These are phyloP conservation scores for Neostethus bicornis DNA, from an alignment of 2,797 vertebrate species.

Conservation along the genomic window DNA sequence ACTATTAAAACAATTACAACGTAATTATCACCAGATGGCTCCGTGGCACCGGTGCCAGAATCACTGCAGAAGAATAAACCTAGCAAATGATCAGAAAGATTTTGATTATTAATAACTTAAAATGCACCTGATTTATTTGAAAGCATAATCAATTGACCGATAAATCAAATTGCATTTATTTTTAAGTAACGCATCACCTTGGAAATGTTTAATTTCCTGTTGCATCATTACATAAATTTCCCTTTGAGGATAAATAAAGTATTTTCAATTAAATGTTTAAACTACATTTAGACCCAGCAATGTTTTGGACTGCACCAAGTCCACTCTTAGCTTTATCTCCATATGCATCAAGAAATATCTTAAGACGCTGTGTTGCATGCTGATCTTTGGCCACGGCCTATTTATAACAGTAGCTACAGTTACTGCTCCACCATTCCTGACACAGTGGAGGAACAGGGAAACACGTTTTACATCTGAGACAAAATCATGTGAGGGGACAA, in stretches of 20 bases:
- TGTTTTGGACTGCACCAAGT: slow-evolving; percentile 2
- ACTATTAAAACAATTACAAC: too few species aligned
- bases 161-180: too few species aligned
- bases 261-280: neutral
- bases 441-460: slow-evolving; percentile 48
- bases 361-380: slow-evolving; percentile 47
- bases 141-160: neutral
- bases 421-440: slow-evolving; percentile 75
- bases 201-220: too few species aligned
- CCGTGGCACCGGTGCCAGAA: slow-evolving; percentile 9
- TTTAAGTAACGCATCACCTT: too few species aligned
- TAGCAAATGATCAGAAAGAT: too few species aligned
- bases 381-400: slow-evolving; percentile 69
- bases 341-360: slow-evolving; percentile 49
- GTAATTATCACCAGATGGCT: neutral
- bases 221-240: neutral
- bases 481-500: slow-evolving; percentile 49
- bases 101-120: too few species aligned
- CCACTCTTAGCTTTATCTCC: slow-evolving; percentile 21
- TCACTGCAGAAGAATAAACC: neutral
- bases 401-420: slow-evolving; percentile 76
- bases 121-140: neutral
- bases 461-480: slow-evolving; percentile 59
- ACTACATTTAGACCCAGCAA: slow-evolving; percentile 7
- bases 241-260: neutral